Conservation (phyloP, 2,888 invertebrate genomes). For the Zeuzera pyrina region DNA sequence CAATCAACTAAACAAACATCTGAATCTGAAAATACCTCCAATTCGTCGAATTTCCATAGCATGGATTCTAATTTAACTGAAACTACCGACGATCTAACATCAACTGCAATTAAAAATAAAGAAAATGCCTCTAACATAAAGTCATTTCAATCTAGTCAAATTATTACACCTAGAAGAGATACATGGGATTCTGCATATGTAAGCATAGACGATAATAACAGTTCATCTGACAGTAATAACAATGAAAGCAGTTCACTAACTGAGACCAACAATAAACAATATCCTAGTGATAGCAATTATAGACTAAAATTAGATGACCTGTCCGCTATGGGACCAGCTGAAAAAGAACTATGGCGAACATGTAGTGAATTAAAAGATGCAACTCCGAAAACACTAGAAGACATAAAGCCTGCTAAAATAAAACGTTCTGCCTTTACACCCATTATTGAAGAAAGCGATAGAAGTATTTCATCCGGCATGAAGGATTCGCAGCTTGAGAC, state of each 20-base stretch:
- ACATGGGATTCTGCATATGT: conserved; percentile 70
- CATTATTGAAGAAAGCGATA: conserved; percentile 59
- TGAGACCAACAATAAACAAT: conserved; percentile 35
- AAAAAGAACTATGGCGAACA: conserved; percentile 58
- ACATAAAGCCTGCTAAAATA: conserved; percentile 32
- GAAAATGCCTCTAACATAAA: conserved; percentile 24
- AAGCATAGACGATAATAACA: conserved; percentile 65
- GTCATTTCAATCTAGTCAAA: conserved; percentile 21
- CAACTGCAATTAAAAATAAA: no score
- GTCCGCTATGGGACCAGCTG: conserved; percentile 58
- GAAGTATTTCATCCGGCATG: conserved; percentile 36
- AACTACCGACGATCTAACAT: no score
- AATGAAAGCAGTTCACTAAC: conserved; percentile 35
- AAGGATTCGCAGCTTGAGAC: neutral
- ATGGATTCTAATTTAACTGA: conserved; percentile 37
- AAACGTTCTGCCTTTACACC: conserved; percentile 45
- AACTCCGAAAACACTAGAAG: no score
- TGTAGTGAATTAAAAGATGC: conserved; percentile 36
- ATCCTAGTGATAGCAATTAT: conserved; percentile 25
- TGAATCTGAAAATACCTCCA: conserved; percentile 18
- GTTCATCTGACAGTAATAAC: conserved; percentile 55
- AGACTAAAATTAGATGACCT: conserved; percentile 30
- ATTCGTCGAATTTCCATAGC: conserved; percentile 41
- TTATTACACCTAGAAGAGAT: conserved; percentile 49
- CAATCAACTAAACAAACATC: no score